Evolutionary conservation across 2,113 vertebrate genomes (phyloP).

Genomic region (Rhinolophus ferrumequinum): DNA sequence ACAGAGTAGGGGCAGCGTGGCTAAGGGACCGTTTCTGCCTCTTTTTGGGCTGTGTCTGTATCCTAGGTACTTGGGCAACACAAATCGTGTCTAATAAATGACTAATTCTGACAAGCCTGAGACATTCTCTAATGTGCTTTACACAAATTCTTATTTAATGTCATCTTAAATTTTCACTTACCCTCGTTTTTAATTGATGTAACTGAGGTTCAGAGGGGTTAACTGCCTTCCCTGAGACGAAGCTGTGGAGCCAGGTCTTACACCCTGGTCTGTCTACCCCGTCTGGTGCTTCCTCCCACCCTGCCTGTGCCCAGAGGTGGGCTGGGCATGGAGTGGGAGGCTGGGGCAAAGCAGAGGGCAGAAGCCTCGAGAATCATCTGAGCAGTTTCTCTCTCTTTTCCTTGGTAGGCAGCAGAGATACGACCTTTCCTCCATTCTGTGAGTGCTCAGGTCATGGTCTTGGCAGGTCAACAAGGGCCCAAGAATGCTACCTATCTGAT

Average conservation of each 20-base stretch:
- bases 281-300: not conserved
- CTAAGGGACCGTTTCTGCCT: not conserved
- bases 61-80: not conserved
- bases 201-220: not conserved
- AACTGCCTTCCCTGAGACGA: not conserved
- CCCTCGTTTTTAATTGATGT: not conserved
- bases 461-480: not conserved
- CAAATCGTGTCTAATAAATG: not conserved
- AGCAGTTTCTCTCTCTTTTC: not conserved
- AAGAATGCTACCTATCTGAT: constrained; percentile 56
- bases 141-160: not conserved
- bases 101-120: not conserved
- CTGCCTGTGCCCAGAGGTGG: not conserved
- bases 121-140: not conserved
- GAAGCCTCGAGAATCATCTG: not conserved
- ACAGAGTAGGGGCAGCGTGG: too few relatives aligned
- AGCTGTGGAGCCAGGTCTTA: not conserved
- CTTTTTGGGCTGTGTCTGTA: not conserved
- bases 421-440: not conserved
- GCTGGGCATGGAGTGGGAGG: not conserved
- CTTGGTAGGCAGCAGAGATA: not conserved
- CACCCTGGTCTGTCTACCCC: not conserved
- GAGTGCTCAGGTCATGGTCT: not conserved
- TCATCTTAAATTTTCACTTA: not conserved
- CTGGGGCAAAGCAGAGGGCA: not conserved